A percentile compares a stretch with the other conserved stretches of the same genome.
phyloP scores from a whole-genome alignment of 2,113 vertebrate species.

The Oryzias woworae region DNA sequence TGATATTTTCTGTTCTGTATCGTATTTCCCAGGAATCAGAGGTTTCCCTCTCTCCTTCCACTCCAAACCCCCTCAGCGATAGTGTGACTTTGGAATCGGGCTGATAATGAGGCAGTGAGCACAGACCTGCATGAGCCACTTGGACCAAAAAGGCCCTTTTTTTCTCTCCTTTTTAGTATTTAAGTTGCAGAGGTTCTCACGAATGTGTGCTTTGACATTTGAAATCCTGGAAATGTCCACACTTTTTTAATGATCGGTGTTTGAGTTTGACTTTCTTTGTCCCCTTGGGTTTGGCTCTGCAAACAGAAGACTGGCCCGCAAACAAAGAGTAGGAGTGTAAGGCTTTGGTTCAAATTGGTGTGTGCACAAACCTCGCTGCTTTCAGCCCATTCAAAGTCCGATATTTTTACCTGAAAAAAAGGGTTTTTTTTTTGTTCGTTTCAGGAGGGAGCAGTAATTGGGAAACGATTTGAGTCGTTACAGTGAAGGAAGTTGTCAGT shows the following conservation, averaged over 20 bases:
- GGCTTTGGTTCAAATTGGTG: slow-evolving; percentile 54
- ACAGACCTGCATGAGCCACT: slow-evolving; percentile 5
- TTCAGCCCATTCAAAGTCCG: slow-evolving; percentile 27
- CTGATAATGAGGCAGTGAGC: slow-evolving; percentile 25
- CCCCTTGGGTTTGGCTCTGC: slow-evolving; percentile 22
- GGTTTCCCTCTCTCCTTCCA: slow-evolving; percentile 1
- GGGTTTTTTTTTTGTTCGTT: neutral
- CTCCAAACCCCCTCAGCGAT: slow-evolving; percentile 4
- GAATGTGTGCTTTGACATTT: slow-evolving; percentile 40
- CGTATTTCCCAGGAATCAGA: neutral
- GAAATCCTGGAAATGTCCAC: slow-evolving; percentile 38
- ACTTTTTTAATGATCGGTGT: slow-evolving; percentile 29
- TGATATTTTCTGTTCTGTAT: slow-evolving; percentile 2
- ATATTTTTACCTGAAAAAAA: too few relatives aligned
- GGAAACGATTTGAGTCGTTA: slow-evolving; percentile 61
- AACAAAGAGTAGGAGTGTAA: slow-evolving; percentile 12
- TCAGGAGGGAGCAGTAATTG: slow-evolving; percentile 38
- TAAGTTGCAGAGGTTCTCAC: slow-evolving; percentile 20
- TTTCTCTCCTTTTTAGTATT: slow-evolving; percentile 18
- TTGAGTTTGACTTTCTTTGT: slow-evolving; percentile 27
- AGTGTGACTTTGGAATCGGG: slow-evolving; percentile 12
- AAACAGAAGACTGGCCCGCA: slow-evolving; percentile 4
- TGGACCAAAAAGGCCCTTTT: slow-evolving; percentile 9
- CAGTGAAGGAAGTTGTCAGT: slow-evolving; percentile 57
- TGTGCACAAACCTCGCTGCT: slow-evolving; percentile 50